Conservation (phyloP, 1,140 invertebrate genomes). For the Pseudoatta argentina region DNA sequence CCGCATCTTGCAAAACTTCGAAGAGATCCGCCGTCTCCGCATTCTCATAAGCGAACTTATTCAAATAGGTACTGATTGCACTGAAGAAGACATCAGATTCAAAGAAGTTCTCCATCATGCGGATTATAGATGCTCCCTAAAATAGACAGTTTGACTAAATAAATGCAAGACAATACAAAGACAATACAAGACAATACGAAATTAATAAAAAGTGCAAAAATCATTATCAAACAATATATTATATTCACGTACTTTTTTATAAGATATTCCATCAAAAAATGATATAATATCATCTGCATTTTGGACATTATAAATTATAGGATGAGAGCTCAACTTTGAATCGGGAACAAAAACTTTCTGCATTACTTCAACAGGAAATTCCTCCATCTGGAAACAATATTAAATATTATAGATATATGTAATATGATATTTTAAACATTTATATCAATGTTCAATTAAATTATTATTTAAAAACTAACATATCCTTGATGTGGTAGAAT, state of each 20-base stretch:
- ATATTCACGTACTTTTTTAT: slow-evolving; percentile 91
- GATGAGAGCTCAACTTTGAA: slow-evolving; percentile 93
- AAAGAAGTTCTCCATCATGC: slow-evolving; percentile 96
- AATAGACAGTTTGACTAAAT: slow-evolving; percentile 46
- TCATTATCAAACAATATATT: slow-evolving; percentile 35
- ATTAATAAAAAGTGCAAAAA: neutral
- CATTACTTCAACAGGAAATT: slow-evolving; percentile 91
- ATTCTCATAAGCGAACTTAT: slow-evolving; percentile 90
- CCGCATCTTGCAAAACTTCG: slow-evolving; percentile 87
- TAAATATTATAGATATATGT: neutral
- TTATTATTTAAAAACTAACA: slow-evolving; percentile 86
- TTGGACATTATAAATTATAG: slow-evolving; percentile 93
- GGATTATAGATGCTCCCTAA: slow-evolving; percentile 94
- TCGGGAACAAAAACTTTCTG: slow-evolving; percentile 92
- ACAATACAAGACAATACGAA: too few species aligned
- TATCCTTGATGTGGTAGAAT: slow-evolving; percentile 94
- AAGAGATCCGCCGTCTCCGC: slow-evolving; percentile 94
- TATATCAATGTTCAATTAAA: neutral
- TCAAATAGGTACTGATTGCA: slow-evolving; percentile 92
- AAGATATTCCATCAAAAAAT: slow-evolving; percentile 97
- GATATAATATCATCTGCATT: slow-evolving; percentile 96
- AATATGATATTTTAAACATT: neutral
- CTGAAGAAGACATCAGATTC: slow-evolving; percentile 91
- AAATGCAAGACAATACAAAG: neutral
- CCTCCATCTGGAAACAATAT: slow-evolving; percentile 86